Evolutionary conservation across 2,888 invertebrate genomes (phyloP).

Genomic region (Xestia c-nigrum): DNA sequence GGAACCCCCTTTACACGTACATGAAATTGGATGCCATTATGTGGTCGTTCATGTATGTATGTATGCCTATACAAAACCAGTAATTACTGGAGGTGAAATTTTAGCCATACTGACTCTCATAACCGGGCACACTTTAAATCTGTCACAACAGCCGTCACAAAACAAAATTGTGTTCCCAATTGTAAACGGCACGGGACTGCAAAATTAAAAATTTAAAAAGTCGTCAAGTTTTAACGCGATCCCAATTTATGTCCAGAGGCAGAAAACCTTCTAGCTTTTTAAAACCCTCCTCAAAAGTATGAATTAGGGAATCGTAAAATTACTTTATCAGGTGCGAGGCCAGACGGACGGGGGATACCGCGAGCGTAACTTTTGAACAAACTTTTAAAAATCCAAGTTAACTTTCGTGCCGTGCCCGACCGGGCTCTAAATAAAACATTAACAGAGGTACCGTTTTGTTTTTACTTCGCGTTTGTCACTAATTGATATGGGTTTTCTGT

Average conservation of each 20-base stretch:
- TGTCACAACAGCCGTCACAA: constrained; percentile 61
- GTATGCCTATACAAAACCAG: constrained; percentile 55
- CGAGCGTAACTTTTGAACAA: constrained; percentile 82
- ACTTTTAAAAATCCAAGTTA: constrained; percentile 90
- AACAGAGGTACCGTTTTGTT: constrained; percentile 80
- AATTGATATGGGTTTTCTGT: constrained; percentile 86
- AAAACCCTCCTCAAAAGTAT: constrained; percentile 88
- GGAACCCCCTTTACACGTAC: constrained; percentile 78
- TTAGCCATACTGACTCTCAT: constrained; percentile 34
- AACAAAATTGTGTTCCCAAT: constrained; percentile 49
- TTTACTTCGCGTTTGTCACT: constrained; percentile 80
- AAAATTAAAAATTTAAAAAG: constrained; percentile 80
- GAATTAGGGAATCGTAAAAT: constrained; percentile 89
- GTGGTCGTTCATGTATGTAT: constrained; percentile 71
- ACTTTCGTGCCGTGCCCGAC: constrained; percentile 80
- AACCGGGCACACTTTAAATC: constrained; percentile 48
- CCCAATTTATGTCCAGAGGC: constrained; percentile 81
- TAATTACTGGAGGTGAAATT: constrained; percentile 66
- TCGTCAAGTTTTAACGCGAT: constrained; percentile 80
- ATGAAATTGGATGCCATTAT: constrained; percentile 81
- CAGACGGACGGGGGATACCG: constrained; percentile 80
- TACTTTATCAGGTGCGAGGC: constrained; percentile 88
- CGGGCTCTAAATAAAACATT: constrained; percentile 86
- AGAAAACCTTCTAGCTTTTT: constrained; percentile 83
- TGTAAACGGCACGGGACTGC: constrained; percentile 47